Evolutionary conservation across 2,888 invertebrate genomes (phyloP), one percentile per base, ranked within the genome.

Genomic region (Zygothrica quintamaculata): DNA sequence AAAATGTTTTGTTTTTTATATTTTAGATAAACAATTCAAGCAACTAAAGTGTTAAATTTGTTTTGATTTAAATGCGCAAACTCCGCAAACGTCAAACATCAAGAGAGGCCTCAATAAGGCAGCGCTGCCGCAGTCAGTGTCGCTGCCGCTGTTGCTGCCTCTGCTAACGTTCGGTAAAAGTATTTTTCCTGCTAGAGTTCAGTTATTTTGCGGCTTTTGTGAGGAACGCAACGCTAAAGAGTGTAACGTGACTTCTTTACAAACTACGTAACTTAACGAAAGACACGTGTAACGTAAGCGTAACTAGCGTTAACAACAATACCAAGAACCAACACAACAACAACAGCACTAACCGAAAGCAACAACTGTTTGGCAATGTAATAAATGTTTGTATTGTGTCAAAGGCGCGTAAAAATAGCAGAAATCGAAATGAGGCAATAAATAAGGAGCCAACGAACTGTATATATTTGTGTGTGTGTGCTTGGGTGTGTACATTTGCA

Each of bases 41-140:
- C 64, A 50, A 34, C 40, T 26, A 48, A 40, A 37, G 71, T 58
- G 71, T 72, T 72, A 72, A 72, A 56, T 72, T 72, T 74, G 71
- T 72, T 72, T 72, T 72, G 71, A 69, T 72, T 44, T 9, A 51
- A 68, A 51, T 72, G 71, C 71, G 71, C 71, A 72, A 37, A 52
- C 71, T 57, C 71, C 29, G 33, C 40, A 33, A 58, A 72, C 70
- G 58, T 59, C 69, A 68, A 61, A 55, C 33, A 53, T 16, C 22
- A 48, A 34, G 11, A 26, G 15, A 18, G 9, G 26, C 29, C 9
- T 9, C 29, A 9, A 7, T 8, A 9, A 29, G 29, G n/a, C 7
- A 36, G 5, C 36, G 36, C 12, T 7, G 36, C 15, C n/a, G 8
- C 36, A 12, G 36, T 36, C 36, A n/a, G 6, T 36, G 40, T 8